A percentile compares a stretch with the other conserved stretches of the same genome.
Evolutionary conservation across 92 coral and sea anemone genomes (phyloP).

Genomic region (Scolanthus callimorphus): DNA sequence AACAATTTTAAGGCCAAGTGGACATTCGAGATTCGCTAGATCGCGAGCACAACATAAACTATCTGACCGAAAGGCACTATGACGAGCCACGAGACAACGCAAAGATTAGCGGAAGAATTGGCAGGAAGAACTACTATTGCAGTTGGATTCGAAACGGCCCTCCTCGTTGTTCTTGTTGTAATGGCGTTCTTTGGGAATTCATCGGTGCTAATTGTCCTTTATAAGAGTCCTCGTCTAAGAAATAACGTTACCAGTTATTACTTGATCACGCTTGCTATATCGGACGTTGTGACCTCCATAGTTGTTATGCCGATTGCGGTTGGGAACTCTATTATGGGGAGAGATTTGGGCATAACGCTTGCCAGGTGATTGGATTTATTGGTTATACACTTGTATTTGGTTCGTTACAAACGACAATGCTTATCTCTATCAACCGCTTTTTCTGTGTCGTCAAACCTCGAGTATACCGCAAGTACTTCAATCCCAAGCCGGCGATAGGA

Average conservation of each 20-base stretch:
- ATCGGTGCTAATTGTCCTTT: slow-evolving; percentile 14
- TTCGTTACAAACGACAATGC: slow-evolving; percentile 10
- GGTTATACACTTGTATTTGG: slow-evolving; percentile 4
- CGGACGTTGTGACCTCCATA: slow-evolving; percentile 8
- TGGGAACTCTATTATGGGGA: background rate
- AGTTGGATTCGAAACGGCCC: slow-evolving; percentile 5
- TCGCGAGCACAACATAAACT: no score
- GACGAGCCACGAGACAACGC: background rate
- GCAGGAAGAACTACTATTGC: background rate
- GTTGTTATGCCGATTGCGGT: slow-evolving; percentile 7
- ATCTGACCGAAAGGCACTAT: no score
- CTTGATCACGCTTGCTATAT: slow-evolving; percentile 17
- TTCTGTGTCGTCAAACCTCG: slow-evolving; percentile 24
- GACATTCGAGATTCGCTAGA: no score
- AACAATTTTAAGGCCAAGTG: no score
- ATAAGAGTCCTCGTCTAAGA: slow-evolving; percentile 17
- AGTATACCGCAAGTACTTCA: slow-evolving; percentile 24
- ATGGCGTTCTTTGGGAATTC: slow-evolving; percentile 21
- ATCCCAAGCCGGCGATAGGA: slow-evolving; percentile 12
- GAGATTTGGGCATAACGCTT: slow-evolving; percentile 1
- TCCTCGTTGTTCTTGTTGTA: slow-evolving; percentile 7
- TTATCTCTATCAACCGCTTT: slow-evolving; percentile 24
- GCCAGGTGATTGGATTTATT: slow-evolving; percentile 1
- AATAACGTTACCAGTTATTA: slow-evolving; percentile 12
- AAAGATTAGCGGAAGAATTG: background rate